These are phyloP conservation scores for Scomber colias DNA, from an alignment of 2,113 vertebrate genomes.

Conservation along the genomic window DNA sequence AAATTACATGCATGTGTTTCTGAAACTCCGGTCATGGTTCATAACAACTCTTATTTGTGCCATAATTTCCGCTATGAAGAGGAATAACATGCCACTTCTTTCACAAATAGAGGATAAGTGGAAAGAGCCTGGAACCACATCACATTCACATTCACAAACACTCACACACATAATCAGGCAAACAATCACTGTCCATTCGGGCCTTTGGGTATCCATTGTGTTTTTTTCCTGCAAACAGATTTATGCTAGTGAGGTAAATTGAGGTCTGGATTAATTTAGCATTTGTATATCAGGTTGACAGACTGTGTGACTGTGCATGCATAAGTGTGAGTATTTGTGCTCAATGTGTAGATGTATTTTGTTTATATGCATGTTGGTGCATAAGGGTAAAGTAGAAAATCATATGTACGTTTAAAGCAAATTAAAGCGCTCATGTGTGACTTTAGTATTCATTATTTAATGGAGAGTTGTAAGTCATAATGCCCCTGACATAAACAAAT, in stretches of 20 bases:
- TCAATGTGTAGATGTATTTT: conserved; percentile 33
- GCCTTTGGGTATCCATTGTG: conserved; percentile 50
- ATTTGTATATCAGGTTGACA: conserved; percentile 58
- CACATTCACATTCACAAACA: conserved; percentile 28
- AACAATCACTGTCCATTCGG: conserved; percentile 64
- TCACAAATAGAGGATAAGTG: conserved; percentile 32
- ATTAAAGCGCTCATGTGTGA: conserved; percentile 43
- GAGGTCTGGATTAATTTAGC: conserved; percentile 68
- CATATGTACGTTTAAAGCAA: conserved; percentile 33
- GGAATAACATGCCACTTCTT: conserved; percentile 44
- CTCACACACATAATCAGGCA: conserved; percentile 43
- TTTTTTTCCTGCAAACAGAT: conserved; percentile 59
- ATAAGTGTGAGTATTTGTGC: conserved; percentile 30
- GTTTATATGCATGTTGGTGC: conserved; percentile 10
- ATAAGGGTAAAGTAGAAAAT: background rate
- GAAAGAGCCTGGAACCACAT: conserved; percentile 14
- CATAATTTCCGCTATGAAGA: conserved; percentile 43
- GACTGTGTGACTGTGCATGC: conserved; percentile 51
- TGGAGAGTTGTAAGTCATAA: conserved; percentile 23
- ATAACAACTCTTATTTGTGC: conserved; percentile 45
- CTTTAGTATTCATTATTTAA: conserved; percentile 35
- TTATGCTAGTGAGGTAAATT: conserved; percentile 60
- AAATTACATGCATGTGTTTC: conserved; percentile 37
- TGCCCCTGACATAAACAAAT: conserved; percentile 49
- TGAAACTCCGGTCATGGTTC: conserved; percentile 34